These are phyloP conservation scores for Dasypogon diadema DNA, from an alignment of 2,888 invertebrate genomes.

Conservation along the genomic window DNA sequence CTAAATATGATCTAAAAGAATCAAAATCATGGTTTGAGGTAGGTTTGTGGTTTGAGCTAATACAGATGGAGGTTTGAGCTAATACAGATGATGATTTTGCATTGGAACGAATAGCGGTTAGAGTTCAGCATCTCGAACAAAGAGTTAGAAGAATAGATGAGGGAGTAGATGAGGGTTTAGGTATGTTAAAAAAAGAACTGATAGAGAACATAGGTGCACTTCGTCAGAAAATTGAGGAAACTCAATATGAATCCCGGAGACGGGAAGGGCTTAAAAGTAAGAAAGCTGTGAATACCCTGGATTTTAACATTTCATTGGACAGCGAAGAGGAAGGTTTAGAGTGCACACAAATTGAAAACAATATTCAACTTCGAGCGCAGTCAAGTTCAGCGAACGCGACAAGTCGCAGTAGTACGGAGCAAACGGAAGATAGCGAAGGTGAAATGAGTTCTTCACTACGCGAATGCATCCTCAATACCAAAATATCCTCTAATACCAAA, in stretches of 20 bases:
- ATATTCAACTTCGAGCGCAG: background rate
- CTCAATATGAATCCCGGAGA: background rate
- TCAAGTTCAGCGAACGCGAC: background rate
- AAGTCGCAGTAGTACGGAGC: background rate
- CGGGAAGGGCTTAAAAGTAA: background rate
- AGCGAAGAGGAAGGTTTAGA: background rate
- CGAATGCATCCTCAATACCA: background rate
- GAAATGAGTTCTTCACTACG: background rate
- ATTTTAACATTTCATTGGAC: background rate
- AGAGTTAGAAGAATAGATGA: background rate
- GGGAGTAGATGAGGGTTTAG: background rate
- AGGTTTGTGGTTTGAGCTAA: too few species aligned
- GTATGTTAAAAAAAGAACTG: background rate
- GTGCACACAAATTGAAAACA: background rate
- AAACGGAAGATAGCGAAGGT: background rate
- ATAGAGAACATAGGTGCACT: background rate
- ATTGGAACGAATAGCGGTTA: background rate
- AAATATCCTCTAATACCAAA: background rate
- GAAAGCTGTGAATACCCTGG: background rate
- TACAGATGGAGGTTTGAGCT: too few species aligned
- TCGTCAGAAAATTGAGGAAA: background rate
- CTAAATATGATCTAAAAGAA: background rate
- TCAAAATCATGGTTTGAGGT: background rate
- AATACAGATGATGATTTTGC: background rate
- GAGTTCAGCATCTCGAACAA: background rate